Percentiles rank a stretch among this genome's conserved stretches.
phyloP scores from a whole-genome alignment of 2,797 vertebrate genomes.

The Clarias laeviceps region DNA sequence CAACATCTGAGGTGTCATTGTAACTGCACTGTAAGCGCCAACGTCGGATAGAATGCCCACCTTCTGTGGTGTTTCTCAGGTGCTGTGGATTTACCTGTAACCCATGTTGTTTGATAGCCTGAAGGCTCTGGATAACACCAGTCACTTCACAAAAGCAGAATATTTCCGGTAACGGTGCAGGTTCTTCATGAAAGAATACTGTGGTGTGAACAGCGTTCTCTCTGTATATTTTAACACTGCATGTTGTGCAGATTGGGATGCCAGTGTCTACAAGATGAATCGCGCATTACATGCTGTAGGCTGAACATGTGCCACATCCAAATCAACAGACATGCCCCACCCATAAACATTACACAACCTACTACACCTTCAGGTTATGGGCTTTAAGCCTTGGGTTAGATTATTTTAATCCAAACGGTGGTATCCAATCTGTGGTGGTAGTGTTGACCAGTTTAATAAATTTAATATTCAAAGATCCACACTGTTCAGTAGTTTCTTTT shows the following conservation, averaged over 20 bases:
- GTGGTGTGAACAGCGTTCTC: no score
- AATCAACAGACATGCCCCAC: background rate
- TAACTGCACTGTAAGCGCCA: background rate
- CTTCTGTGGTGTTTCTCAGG: background rate
- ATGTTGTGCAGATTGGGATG: no score
- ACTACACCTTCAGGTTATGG: background rate
- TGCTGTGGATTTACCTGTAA: background rate
- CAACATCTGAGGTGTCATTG: background rate
- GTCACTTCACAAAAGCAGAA: no score
- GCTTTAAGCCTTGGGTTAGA: background rate
- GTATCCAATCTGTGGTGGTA: background rate
- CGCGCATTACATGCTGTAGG: background rate
- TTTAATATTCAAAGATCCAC: background rate
- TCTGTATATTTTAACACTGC: no score
- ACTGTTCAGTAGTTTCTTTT: background rate
- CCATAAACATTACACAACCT: background rate
- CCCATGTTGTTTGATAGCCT: no score
- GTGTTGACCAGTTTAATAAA: background rate
- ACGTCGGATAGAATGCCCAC: background rate
- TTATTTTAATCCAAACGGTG: background rate
- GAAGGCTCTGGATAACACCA: no score
- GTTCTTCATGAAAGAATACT: no score
- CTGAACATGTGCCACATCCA: background rate
- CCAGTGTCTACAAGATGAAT: no score
- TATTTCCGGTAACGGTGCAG: no score